phyloP scores from a whole-genome alignment of 2,888 invertebrate genomes.

The Litoditis marina region DNA sequence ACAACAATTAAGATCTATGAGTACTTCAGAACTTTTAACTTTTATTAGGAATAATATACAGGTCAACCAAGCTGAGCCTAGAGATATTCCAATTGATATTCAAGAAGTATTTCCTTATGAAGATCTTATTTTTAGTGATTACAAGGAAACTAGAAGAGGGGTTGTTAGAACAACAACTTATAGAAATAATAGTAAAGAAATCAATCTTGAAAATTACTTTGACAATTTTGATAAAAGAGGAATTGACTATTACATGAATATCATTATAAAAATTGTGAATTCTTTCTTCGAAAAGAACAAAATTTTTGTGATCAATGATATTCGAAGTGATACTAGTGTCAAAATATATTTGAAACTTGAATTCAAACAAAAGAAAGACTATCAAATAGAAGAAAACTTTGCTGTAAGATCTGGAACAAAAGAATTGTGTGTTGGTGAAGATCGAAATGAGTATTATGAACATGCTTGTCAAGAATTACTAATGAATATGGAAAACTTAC shows the following conservation, averaged over 20 bases:
- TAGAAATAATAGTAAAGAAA: slow-evolving; percentile 4
- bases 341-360: slow-evolving; percentile 15
- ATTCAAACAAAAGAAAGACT: slow-evolving; percentile 19
- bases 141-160: neutral
- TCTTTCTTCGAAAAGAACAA: slow-evolving; percentile 12
- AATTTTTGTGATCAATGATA: slow-evolving; percentile 21
- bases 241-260: slow-evolving; percentile 11
- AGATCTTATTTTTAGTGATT: slow-evolving; percentile 12
- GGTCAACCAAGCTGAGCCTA: neutral
- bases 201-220: slow-evolving; percentile 17
- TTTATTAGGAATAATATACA: slow-evolving; percentile 9
- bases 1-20: slow-evolving; percentile 19
- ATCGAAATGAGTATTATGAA: slow-evolving; percentile 15
- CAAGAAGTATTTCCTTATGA: slow-evolving; percentile 13
- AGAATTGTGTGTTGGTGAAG: slow-evolving; percentile 16
- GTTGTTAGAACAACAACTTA: slow-evolving; percentile 10
- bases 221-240: slow-evolving; percentile 9
- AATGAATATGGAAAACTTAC: slow-evolving; percentile 11
- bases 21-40: slow-evolving; percentile 15
- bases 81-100: slow-evolving; percentile 19
- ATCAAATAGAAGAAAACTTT: slow-evolving; percentile 10
- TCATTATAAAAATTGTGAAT: slow-evolving; percentile 10
- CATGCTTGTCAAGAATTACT: slow-evolving; percentile 13
- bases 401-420: slow-evolving; percentile 2
- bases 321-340: slow-evolving; percentile 12